A percentile compares a stretch with the other conserved stretches of the same genome.
Conservation (phyloP, 2,113 vertebrate species). For the Tachysurus vachellii region DNA sequence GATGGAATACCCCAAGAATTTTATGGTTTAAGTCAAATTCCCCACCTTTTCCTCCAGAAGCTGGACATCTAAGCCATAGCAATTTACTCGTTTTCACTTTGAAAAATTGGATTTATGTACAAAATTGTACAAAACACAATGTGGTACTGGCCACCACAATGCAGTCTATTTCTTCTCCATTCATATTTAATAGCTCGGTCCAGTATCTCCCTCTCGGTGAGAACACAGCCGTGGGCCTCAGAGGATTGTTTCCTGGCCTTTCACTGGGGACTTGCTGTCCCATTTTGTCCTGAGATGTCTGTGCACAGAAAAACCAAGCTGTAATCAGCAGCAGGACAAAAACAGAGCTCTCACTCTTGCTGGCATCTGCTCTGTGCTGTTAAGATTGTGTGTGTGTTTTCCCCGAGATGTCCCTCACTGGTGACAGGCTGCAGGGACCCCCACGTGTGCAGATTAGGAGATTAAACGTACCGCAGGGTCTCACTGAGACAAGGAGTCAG, state of each 20-base stretch:
- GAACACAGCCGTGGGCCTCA: constrained; percentile 21
- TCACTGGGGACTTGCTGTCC: constrained; percentile 40
- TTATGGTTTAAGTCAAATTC: background rate
- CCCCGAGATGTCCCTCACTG: constrained; percentile 16
- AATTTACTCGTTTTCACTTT: constrained; percentile 38
- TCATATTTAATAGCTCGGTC: constrained; percentile 47
- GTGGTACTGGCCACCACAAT: constrained; percentile 29
- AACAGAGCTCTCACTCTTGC: constrained; percentile 28
- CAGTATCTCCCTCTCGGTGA: constrained; percentile 15
- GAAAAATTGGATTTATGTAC: constrained; percentile 24
- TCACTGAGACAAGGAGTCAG: constrained; percentile 20
- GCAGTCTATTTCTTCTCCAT: constrained; percentile 39
- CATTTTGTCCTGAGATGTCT: constrained; percentile 38
- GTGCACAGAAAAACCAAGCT: background rate
- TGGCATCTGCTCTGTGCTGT: constrained; percentile 21
- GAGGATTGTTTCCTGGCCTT: constrained; percentile 37
- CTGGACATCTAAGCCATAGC: background rate
- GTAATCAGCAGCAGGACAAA: constrained; percentile 45
- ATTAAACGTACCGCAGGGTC: constrained; percentile 28
- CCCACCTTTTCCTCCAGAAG: background rate
- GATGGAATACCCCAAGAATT: background rate
- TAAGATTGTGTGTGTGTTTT: constrained; percentile 29
- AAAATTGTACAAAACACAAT: background rate
- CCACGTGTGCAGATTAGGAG: constrained; percentile 29
- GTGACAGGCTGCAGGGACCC: constrained; percentile 21